These are phyloP conservation scores for Neosalanx taihuensis DNA, from an alignment of 2,797 vertebrate species.

Conservation along the genomic window DNA sequence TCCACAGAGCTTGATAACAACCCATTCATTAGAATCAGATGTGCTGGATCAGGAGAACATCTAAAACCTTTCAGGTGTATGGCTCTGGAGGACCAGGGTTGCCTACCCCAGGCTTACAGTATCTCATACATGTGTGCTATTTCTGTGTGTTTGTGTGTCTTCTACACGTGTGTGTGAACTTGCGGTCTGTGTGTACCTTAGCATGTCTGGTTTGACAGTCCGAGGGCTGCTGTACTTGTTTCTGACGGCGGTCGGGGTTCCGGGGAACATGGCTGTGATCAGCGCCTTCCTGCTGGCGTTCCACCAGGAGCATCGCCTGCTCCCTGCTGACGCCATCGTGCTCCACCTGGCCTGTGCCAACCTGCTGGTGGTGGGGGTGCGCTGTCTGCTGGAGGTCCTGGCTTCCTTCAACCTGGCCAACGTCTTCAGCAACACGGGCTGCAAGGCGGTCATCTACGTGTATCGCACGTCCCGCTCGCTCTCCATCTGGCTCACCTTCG, in stretches of 20 bases:
- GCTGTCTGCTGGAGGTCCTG: conserved; percentile 68
- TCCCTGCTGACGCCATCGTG: conserved; percentile 69
- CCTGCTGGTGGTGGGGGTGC: conserved; percentile 68
- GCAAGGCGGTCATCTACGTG: conserved; percentile 70
- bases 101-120: too few relatives aligned
- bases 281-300: conserved; percentile 61
- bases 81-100: too few relatives aligned
- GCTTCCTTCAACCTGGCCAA: conserved; percentile 60
- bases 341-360: conserved; percentile 70
- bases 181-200: background rate
- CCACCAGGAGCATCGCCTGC: conserved; percentile 58
- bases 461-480: conserved; percentile 70
- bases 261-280: conserved; percentile 65
- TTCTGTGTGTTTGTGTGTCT: too few relatives aligned
- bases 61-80: too few relatives aligned
- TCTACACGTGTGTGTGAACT: background rate
- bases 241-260: conserved; percentile 65
- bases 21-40: too few relatives aligned
- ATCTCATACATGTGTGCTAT: too few relatives aligned
- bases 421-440: conserved; percentile 63
- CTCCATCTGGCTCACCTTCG: conserved; percentile 79
- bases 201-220: conserved; percentile 44
- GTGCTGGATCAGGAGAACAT: too few relatives aligned
- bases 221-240: conserved; percentile 70
- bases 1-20: too few relatives aligned